A percentile compares a stretch with the other conserved stretches of the same genome.
Evolutionary conservation across 2,113 vertebrate genomes (phyloP).

Genomic region (Hassar affinis): DNA sequence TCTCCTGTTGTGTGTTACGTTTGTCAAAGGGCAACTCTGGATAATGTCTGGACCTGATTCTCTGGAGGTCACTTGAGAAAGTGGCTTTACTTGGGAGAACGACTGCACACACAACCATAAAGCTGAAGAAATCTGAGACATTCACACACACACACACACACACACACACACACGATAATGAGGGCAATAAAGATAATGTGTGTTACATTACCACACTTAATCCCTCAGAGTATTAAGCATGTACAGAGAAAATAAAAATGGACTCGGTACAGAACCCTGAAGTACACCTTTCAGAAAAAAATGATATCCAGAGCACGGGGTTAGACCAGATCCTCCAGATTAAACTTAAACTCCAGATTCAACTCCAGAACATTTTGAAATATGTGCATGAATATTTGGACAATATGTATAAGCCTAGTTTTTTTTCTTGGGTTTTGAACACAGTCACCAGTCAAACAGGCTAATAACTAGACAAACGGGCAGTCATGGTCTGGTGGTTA

Average conservation of each 20-base stretch:
- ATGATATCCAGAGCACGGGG: neutral
- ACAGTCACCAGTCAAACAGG: neutral
- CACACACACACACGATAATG: slow-evolving; percentile 4
- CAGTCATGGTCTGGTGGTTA: no score
- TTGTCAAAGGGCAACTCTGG: no score
- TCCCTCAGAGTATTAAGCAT: no score
- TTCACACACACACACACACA: slow-evolving; percentile 8
- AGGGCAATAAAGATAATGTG: no score
- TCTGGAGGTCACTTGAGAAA: no score
- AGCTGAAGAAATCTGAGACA: neutral
- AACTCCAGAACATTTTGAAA: neutral
- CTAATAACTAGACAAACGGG: neutral
- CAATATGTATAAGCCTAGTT: neutral
- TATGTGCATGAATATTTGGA: neutral
- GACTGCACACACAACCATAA: slow-evolving; percentile 10
- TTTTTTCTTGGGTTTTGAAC: neutral
- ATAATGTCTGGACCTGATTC: no score
- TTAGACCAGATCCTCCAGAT: neutral
- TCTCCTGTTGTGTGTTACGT: no score
- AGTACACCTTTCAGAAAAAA: neutral
- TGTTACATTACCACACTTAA: neutral
- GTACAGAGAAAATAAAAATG: neutral
- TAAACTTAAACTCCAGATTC: neutral
- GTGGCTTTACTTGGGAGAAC: slow-evolving; percentile 8
- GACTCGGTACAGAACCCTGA: neutral